Evolutionary conservation across 2,113 vertebrate genomes (phyloP).

Genomic region (Ceyx melanurus): DNA sequence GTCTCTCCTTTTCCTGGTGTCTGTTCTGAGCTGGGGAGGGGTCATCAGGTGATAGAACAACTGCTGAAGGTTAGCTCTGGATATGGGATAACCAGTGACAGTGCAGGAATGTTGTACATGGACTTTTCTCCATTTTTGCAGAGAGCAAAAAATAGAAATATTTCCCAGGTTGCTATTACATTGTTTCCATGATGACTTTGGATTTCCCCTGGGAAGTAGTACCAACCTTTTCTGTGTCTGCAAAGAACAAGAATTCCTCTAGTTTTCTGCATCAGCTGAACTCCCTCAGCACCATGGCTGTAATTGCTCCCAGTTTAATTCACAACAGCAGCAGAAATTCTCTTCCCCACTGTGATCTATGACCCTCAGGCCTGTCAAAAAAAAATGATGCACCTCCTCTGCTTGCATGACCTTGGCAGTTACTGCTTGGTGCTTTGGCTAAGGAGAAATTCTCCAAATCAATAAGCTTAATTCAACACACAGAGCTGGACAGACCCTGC

Average conservation of each 20-base stretch:
- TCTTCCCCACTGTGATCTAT: not conserved
- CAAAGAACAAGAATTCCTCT: not conserved
- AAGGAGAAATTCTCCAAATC: not conserved
- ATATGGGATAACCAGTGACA: not conserved
- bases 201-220: not conserved
- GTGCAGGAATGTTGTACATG: not conserved
- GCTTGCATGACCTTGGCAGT: not conserved
- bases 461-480: not conserved
- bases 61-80: not conserved
- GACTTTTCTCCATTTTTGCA: not conserved
- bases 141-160: not conserved
- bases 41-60: not conserved
- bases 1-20: not conserved
- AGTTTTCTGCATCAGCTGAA: not conserved
- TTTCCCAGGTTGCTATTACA: not conserved
- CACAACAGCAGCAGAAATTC: not conserved
- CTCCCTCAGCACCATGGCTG: not conserved
- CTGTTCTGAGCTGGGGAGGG: not conserved
- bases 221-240: not conserved
- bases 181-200: not conserved
- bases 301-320: not conserved
- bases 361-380: not conserved
- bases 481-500: not conserved
- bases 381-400: not conserved
- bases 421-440: not conserved